Evolutionary conservation across 2,113 vertebrate genomes (phyloP).

Genomic region (Trogon surrucura): DNA sequence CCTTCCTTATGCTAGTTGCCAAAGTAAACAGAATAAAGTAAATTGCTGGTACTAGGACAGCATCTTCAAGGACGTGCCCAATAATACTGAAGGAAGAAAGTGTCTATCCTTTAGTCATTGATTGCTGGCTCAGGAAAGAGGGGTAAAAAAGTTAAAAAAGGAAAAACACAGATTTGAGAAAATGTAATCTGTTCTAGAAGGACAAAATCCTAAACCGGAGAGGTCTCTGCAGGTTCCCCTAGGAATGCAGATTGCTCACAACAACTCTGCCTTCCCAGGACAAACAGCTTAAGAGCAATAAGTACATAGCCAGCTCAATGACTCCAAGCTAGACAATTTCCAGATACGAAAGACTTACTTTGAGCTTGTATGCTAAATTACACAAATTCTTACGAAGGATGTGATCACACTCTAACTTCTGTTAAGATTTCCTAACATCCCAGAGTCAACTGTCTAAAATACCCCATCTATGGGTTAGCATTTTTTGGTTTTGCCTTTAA

Average conservation of each 20-base stretch:
- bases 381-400: background rate
- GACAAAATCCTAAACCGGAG: background rate
- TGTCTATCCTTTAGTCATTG: background rate
- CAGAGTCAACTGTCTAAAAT: background rate
- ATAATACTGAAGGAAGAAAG: background rate
- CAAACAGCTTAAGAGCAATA: background rate
- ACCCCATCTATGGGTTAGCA: background rate
- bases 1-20: background rate
- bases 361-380: background rate
- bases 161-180: background rate
- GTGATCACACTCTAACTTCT: background rate
- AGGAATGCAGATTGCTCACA: background rate
- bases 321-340: background rate
- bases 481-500: background rate
- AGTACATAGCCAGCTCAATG: background rate
- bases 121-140: background rate
- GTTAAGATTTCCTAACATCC: background rate
- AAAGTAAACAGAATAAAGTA: background rate
- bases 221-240: background rate
- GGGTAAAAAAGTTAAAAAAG: background rate
- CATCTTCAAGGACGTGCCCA: background rate
- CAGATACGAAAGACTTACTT: background rate
- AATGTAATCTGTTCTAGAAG: background rate
- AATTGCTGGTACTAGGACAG: background rate
- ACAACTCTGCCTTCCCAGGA: background rate